Percentiles rank a stretch among this genome's conserved stretches.
Evolutionary conservation across 2,888 invertebrate genomes (phyloP).

Genomic region (Pteria penguin): DNA sequence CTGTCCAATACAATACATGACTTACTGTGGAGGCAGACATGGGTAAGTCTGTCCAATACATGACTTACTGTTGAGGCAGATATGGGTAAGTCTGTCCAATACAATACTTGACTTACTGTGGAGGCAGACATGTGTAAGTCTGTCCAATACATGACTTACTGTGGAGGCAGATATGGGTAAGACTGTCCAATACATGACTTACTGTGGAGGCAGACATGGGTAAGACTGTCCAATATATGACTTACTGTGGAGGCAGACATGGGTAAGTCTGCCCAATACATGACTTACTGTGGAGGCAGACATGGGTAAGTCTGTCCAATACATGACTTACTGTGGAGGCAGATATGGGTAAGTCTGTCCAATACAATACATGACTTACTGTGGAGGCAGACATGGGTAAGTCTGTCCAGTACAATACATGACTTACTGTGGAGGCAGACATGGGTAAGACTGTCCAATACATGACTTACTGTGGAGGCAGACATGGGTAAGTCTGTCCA

Average conservation of each 20-base stretch:
- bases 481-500: neutral
- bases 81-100: neutral
- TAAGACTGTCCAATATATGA: neutral
- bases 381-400: slow-evolving; percentile 93
- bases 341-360: slow-evolving; percentile 85
- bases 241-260: slow-evolving; percentile 30
- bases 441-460: neutral
- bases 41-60: neutral
- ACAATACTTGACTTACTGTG: slow-evolving; percentile 25
- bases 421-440: neutral
- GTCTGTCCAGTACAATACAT: slow-evolving; percentile 88
- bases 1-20: neutral
- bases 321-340: slow-evolving; percentile 87
- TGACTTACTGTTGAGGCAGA: slow-evolving; percentile 33
- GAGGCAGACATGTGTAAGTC: slow-evolving; percentile 25
- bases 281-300: slow-evolving; percentile 31
- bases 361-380: slow-evolving; percentile 82
- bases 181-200: slow-evolving; percentile 84
- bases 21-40: neutral
- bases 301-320: slow-evolving; percentile 25
- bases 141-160: slow-evolving; percentile 78
- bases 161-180: slow-evolving; percentile 81
- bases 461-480: neutral
- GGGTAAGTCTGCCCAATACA: neutral
- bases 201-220: neutral